A percentile compares a stretch with the other conserved stretches of the same genome.
Evolutionary conservation across 2,113 vertebrate species (phyloP).

Genomic region (Poicephalus meyeri): DNA sequence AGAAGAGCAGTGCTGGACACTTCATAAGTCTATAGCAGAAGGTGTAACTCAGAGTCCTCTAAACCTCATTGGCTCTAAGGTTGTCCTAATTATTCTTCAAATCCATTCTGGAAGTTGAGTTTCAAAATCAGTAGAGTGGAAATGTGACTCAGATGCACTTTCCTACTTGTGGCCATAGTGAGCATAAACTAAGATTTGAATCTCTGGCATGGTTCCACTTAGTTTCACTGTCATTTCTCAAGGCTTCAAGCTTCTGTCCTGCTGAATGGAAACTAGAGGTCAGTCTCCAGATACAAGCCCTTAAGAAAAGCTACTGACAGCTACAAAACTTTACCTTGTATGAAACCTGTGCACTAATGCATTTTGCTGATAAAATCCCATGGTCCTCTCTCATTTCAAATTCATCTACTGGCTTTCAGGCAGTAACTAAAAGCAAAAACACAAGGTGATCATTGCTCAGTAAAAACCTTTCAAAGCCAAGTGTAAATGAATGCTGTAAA

Average conservation of each 20-base stretch:
- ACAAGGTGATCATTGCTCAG: background rate
- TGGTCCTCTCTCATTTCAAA: background rate
- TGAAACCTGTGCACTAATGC: background rate
- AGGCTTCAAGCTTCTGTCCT: background rate
- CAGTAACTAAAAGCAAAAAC: constrained; percentile 20
- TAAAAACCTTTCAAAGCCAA: constrained; percentile 8
- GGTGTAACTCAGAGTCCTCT: background rate
- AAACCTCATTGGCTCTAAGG: background rate
- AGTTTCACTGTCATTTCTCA: background rate
- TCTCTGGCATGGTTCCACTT: background rate
- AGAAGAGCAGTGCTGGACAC: background rate
- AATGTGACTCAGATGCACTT: background rate
- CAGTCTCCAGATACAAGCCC: background rate
- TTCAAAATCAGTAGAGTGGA: background rate
- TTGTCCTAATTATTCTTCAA: background rate
- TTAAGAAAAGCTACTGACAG: background rate
- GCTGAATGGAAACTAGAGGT: background rate
- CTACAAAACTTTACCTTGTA: background rate
- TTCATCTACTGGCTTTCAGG: background rate
- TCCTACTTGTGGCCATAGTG: background rate
- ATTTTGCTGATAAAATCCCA: constrained; percentile 9
- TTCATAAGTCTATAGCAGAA: background rate
- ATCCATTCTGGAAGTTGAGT: background rate
- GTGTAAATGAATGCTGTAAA: background rate
- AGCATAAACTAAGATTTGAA: background rate